Percentiles rank a stretch among this genome's conserved stretches.
Evolutionary conservation across 2,888 invertebrate genomes (phyloP).

Genomic region (Tetanocera ferruginea): DNA sequence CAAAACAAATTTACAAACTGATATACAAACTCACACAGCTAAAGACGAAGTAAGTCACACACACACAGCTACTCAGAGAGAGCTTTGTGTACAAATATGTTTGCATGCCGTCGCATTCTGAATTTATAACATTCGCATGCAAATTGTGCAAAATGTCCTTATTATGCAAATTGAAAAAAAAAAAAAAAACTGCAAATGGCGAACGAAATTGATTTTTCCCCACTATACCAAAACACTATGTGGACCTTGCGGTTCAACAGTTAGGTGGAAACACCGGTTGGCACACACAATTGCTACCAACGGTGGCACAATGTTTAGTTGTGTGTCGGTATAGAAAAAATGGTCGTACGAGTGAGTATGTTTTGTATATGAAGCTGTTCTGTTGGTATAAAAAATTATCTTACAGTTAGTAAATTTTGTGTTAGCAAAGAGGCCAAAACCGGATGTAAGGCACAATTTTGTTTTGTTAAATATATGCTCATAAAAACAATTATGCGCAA

Average conservation of each 20-base stretch:
- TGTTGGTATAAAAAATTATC: no score
- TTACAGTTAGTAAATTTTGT: neutral
- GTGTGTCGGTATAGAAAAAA: neutral
- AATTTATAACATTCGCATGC: constrained; percentile 69
- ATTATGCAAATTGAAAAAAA: constrained; percentile 69
- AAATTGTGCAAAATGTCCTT: constrained; percentile 70
- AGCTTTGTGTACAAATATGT: constrained; percentile 21
- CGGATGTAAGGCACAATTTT: constrained; percentile 6
- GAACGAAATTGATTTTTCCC: constrained; percentile 69
- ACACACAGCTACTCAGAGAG: constrained; percentile 25
- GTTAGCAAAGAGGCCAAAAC: neutral
- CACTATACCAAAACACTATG: constrained; percentile 30
- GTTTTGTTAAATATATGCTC: neutral
- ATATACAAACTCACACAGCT: constrained; percentile 22
- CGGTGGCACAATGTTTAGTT: neutral
- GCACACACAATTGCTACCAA: neutral
- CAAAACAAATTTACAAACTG: constrained; percentile 46
- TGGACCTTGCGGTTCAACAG: neutral
- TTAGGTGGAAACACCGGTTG: neutral
- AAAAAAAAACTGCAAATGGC: constrained; percentile 65
- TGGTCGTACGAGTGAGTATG: neutral
- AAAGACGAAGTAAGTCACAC: constrained; percentile 18
- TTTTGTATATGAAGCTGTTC: constrained; percentile 6
- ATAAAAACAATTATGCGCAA: constrained; percentile 11
- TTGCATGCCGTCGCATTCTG: constrained; percentile 47